Base-by-base conservation (phyloP, 2,113 vertebrate genomes). In the Felis chaus region DNA sequence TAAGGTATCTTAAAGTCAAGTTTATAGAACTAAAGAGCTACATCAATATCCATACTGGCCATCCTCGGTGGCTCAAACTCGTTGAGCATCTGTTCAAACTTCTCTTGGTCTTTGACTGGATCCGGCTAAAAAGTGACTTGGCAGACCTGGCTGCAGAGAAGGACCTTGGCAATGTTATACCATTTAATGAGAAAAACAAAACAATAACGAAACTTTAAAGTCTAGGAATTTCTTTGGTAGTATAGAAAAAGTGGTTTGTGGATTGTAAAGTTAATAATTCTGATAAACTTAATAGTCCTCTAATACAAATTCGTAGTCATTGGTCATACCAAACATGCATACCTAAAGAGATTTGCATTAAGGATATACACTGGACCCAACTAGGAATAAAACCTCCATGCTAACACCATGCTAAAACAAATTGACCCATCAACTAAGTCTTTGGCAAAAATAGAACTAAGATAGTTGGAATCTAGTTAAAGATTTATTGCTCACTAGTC, bases 381-480 rank as follows among this genome's bases (percentile, higher is more conserved):
- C 15, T 6, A 79, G 65, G 57, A 36, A 83, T 29, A 66, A 95
- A 86, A 69, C 7, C 25, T 96, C 5, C 25, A 39, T 71, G 78
- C 33, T 53, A 86, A 57, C n/a, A 61, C 3, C 6, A 73, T 63
- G 18, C 25, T 74, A 45, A 91, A 87, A 92, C 29, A 93, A 94
- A 81, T 1, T 16, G 53, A 71, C 48, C 23, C 68, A 73, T 89
- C 45, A 86, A 82, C 25, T 82, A 90, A 91, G n/a, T 27, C 55
- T 53, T 89, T 68, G 74, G 10, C 36, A 74, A 76, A 95, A 95
- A 89, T 3, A 79, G 25, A 93, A 81, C 69, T 81, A 48, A 23
- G n/a, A 92, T n/a, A 95, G 10, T 19, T 96, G 63, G 33, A 74
- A 81, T 92, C 39, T 79, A 96, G 39, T 82, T 97, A 63, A 92